A percentile compares a stretch with the other conserved stretches of the same genome.
Conservation (phyloP, 2,113 vertebrate species). For the Tympanuchus pallidicinctus region DNA sequence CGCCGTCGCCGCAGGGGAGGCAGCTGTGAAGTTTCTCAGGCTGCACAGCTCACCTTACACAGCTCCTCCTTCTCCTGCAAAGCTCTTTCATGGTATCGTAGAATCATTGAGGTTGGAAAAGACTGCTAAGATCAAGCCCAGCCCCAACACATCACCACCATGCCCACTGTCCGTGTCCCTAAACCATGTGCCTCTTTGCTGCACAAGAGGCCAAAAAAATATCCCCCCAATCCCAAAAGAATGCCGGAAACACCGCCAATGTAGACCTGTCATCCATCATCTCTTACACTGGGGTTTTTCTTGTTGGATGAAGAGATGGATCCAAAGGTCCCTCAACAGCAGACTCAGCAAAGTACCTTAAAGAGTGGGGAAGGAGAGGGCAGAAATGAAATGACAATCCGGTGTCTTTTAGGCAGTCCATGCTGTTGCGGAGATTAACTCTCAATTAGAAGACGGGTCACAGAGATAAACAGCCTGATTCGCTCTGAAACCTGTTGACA, state of each 20-base stretch:
- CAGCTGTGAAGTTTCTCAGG: neutral
- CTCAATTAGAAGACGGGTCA: neutral
- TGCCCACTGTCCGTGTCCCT: too few relatives aligned
- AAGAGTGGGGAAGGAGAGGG: neutral
- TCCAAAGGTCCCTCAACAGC: neutral
- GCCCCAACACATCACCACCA: too few relatives aligned
- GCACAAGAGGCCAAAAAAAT: neutral
- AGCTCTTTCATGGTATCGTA: neutral
- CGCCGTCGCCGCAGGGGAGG: neutral
- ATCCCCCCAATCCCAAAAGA: neutral
- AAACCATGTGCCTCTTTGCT: neutral
- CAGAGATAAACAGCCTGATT: neutral
- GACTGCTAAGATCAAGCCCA: too few relatives aligned
- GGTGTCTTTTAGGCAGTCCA: neutral
- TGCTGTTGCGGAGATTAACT: neutral
- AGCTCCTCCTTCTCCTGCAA: neutral
- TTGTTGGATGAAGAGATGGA: neutral
- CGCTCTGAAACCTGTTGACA: neutral
- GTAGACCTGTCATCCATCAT: neutral
- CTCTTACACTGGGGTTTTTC: neutral
- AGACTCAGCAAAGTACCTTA: neutral
- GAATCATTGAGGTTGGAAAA: too few relatives aligned
- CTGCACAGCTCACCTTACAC: neutral
- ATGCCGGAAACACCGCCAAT: neutral
- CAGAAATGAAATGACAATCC: neutral